Conservation (phyloP, 2,797 vertebrate species). For the Lepidocolaptes lacrymiger region DNA sequence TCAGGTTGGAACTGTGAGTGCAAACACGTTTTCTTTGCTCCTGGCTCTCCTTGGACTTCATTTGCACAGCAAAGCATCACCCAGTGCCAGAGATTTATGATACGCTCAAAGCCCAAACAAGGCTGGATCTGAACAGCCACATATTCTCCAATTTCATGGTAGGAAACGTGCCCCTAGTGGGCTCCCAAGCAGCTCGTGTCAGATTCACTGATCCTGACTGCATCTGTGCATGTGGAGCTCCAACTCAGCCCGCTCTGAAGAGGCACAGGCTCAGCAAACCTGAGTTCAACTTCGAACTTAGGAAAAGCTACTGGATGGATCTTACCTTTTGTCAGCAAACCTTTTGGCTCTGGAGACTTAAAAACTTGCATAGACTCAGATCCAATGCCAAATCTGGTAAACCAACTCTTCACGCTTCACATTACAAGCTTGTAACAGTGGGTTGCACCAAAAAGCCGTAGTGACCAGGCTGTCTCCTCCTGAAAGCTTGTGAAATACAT, state of each 20-base stretch:
- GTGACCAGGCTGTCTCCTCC: neutral
- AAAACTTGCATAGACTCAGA: neutral
- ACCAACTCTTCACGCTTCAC: neutral
- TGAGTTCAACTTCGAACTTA: neutral
- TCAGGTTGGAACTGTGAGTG: constrained; percentile 40
- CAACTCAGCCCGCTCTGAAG: neutral
- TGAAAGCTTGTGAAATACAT: neutral
- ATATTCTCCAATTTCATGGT: constrained; percentile 6
- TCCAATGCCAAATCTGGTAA: neutral
- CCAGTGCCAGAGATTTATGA: constrained; percentile 47
- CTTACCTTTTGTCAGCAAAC: neutral
- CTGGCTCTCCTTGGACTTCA: constrained; percentile 53
- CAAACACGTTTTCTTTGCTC: constrained; percentile 44
- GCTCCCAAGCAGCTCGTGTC: neutral
- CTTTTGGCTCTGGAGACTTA: neutral
- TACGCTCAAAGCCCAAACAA: neutral
- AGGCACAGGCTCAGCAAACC: neutral
- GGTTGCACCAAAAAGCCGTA: neutral
- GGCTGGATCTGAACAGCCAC: constrained; percentile 24
- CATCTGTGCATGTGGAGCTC: neutral
- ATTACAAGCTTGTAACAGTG: neutral
- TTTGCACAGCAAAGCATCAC: constrained; percentile 50
- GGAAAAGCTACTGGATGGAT: neutral
- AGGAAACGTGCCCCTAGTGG: neutral
- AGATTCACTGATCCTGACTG: neutral